Base-by-base conservation (phyloP, 2,797 vertebrate species). In the Passerculus sandwichensis region DNA sequence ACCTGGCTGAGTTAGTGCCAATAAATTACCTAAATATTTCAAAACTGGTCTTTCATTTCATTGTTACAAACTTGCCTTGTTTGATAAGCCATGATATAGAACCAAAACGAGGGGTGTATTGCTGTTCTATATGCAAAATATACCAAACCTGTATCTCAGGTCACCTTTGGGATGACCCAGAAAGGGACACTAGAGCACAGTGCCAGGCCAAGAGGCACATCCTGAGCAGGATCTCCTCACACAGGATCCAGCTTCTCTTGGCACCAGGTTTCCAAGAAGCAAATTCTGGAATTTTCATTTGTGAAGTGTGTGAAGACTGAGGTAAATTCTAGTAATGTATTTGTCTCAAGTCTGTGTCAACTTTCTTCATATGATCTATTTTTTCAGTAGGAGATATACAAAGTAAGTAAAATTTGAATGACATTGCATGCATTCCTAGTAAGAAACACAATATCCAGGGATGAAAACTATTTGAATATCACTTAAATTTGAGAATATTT, bases 181-280 rank as follows among this genome's bases (percentile, higher is more conserved):
- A 42, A 84, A 42, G 18, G 42, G 8, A 70, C 75, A 26, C 10
- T 13, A 23, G 27, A 40, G 22, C 60, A 21, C 2, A 3, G 26
- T 47, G 29, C 6, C 6, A 40, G 27, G 42, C 15, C 59, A 57
- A 57, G 69, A 84, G 54, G 12, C 34, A 50, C 15, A 30, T 5
- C 20, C 29, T 60, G 15, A 42, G 38, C 32, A 34, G 29, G 30
- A 45, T 40, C 9, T 53, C 29, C 47, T 71, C 60, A 27, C 42
- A 18, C 9, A 61, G 26, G 64, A 61, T 14, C 38, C 74, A 77
- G 53, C 40, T 61, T 67, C 53, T 67, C 57, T n/a, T n/a, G 17
- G 34, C 7, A 22, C 0, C 0, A 73, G 12, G 3, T 23, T 47
- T 83, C 27, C 36, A 7, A 61, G 64, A 4, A 50, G 22, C 8